Base-by-base conservation (phyloP, 2,797 vertebrate genomes). In the Diplodus sargus region DNA sequence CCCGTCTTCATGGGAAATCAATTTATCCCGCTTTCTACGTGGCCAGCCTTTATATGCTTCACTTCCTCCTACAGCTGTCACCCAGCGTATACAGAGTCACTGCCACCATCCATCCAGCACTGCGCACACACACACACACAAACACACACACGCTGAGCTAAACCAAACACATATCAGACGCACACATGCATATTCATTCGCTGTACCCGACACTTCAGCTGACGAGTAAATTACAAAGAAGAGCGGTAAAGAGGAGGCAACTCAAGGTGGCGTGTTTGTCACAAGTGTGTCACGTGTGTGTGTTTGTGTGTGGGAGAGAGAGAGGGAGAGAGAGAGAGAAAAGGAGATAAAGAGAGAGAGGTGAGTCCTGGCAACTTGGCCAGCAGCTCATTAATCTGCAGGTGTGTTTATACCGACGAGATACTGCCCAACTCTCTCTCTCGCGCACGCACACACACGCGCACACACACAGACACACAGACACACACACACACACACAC, bases 1-100 rank as follows among this genome's bases (percentile, higher is more conserved):
- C 56, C 9, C 28, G 70, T 86, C 79, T 93, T 93, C 85, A 90
- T 83, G 84, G 88, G 68, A 94, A 94, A 93, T 94, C 90, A 90
- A 92, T 94, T 92, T 93, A 84, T 87, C 69, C 63, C 7, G 61
- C 78, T 85, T 82, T 88, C 71, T 87, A 78, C 69, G 52, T 83
- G 90, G 84, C 79, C 83, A 81, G 88, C 85, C 70, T 92, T 92
- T 86, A 84, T 82, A 87, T 82, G 83, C 85, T 83, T 90, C 82
- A 79, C 85, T 89, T 86, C 72, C 72, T 86, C 75, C 77, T 78
- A 74, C 79, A 81, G 77, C 85, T 82, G 67, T 84, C 85, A 82
- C 34, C 70, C 69, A 66, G 66, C 62, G 51, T 79, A 81, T 60
- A 85, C 69, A 77, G 39, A 84, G 70, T 47, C 82, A 78, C 34